Percentiles rank a stretch among this genome's conserved stretches.
These are phyloP conservation scores for Allacma fusca DNA, from an alignment of 2,888 invertebrate genomes.

Conservation along the genomic window DNA sequence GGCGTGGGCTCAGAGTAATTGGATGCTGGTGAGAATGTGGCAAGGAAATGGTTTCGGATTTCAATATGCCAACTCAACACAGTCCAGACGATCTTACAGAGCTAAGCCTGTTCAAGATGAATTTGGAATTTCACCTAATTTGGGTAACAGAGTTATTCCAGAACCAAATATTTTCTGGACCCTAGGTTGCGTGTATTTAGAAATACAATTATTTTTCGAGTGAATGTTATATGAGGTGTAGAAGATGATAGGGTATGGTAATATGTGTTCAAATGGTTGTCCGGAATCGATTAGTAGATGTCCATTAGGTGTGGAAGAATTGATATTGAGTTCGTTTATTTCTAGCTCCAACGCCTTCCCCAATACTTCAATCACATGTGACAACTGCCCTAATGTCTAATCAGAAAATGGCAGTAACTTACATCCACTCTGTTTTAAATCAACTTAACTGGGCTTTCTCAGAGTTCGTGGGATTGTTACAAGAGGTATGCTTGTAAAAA, in stretches of 20 bases:
- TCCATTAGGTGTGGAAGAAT: too few relatives aligned
- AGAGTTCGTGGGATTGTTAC: conserved; percentile 83
- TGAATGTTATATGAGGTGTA: too few relatives aligned
- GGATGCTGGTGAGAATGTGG: conserved; percentile 81
- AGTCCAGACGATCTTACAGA: conserved; percentile 65
- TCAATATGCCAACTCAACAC: conserved; percentile 70
- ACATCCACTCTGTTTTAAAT: conserved; percentile 79
- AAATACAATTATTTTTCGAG: too few relatives aligned
- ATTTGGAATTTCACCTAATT: conserved; percentile 63
- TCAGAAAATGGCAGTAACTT: conserved; percentile 73
- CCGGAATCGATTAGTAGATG: too few relatives aligned
- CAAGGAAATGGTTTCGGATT: conserved; percentile 84
- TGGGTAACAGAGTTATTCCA: too few relatives aligned
- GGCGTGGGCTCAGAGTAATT: conserved; percentile 85
- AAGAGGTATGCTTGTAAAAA: conserved; percentile 72
- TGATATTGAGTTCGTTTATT: conserved; percentile 42
- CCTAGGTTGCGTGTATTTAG: too few relatives aligned
- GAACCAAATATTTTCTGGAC: too few relatives aligned
- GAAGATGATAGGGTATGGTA: too few relatives aligned
- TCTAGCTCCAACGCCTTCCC: conserved; percentile 75
- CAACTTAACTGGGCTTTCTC: conserved; percentile 90
- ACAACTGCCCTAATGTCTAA: conserved; percentile 71
- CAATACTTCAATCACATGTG: conserved; percentile 73
- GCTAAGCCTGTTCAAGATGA: conserved; percentile 66
- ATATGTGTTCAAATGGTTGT: too few relatives aligned